phyloP scores from a whole-genome alignment of 2,113 vertebrate species.

The Oreochromis tanganicae region DNA sequence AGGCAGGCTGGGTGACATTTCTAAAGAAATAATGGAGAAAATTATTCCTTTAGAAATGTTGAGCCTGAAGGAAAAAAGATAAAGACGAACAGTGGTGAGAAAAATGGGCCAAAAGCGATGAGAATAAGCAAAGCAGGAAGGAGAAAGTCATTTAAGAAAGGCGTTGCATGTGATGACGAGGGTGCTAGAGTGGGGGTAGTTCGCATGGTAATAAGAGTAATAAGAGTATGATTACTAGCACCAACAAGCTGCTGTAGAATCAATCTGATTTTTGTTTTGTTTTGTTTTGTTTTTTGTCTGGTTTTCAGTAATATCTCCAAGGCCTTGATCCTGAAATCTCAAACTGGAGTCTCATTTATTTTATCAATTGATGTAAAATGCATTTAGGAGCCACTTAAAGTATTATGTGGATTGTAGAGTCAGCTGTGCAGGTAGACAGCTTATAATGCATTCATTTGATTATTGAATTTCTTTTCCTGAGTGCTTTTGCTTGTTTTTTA shows the following conservation, averaged over 20 bases:
- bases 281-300: background rate
- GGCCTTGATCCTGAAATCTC: background rate
- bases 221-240: background rate
- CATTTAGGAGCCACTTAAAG: background rate
- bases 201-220: background rate
- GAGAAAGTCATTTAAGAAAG: background rate
- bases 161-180: background rate
- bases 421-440: background rate
- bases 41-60: background rate
- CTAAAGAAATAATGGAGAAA: background rate
- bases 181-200: background rate
- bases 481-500: constrained; percentile 17
- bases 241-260: background rate
- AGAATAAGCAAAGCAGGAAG: background rate
- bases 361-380: background rate
- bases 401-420: background rate
- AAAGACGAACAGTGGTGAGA: background rate
- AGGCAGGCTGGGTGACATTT: background rate
- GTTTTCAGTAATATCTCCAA: background rate
- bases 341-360: background rate
- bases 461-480: constrained; percentile 12
- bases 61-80: background rate
- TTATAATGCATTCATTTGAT: constrained; percentile 42
- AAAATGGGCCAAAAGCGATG: background rate
- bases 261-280: background rate